phyloP scores from a whole-genome alignment of 2,888 invertebrate genomes.

The Himalopsyche tibetana region DNA sequence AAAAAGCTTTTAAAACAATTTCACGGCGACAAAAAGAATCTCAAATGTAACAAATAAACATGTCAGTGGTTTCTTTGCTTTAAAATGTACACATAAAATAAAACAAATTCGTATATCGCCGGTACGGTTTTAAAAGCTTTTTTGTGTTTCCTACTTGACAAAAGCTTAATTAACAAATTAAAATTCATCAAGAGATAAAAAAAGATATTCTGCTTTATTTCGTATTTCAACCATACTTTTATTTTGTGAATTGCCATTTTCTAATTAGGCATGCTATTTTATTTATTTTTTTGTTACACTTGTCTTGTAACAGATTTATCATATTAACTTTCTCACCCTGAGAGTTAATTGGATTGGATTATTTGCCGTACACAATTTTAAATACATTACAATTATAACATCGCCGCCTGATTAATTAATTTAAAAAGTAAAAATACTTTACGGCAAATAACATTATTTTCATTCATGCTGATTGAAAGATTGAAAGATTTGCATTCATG shows the following conservation, averaged over 20 bases:
- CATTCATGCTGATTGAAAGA: too few relatives aligned
- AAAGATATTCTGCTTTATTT: neutral
- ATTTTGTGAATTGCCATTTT: constrained; percentile 5
- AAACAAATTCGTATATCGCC: constrained; percentile 4
- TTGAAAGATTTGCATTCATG: too few relatives aligned
- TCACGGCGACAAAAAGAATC: neutral
- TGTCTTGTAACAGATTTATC: constrained; percentile 20
- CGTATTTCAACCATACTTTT: neutral
- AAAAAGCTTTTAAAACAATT: neutral
- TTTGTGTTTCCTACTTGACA: constrained; percentile 23
- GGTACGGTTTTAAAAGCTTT: constrained; percentile 9
- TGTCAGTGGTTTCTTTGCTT: constrained; percentile 26
- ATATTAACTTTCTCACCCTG: constrained; percentile 1
- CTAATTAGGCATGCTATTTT: neutral
- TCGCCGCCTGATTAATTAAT: neutral
- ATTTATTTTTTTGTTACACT: neutral
- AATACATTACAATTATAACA: neutral
- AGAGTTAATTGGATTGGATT: neutral
- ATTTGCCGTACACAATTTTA: neutral
- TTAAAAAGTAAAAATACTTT: neutral
- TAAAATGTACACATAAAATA: neutral
- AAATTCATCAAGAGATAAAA: neutral
- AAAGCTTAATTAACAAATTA: constrained; percentile 26
- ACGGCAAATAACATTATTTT: neutral
- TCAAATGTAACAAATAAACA: constrained; percentile 1